Conservation (phyloP, 2,888 invertebrate species). For the Leucophenga maculata region DNA sequence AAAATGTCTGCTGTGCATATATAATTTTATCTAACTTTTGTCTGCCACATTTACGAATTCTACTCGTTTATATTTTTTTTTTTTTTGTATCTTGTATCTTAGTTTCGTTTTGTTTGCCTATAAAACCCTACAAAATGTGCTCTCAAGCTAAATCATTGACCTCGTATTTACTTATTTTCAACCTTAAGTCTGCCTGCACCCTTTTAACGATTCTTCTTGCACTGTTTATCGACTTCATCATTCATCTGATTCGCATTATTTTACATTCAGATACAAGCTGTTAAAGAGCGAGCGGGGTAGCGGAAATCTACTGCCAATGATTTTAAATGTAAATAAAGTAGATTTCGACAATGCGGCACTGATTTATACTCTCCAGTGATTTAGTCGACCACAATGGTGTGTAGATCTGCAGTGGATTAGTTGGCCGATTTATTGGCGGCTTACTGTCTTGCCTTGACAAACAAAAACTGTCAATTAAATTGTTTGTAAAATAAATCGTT, state of each 20-base stretch:
- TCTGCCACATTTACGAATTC: not conserved
- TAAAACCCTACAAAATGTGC: too few species aligned
- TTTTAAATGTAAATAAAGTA: slow-evolving; percentile 9
- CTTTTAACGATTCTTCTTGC: too few species aligned
- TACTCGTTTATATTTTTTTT: not conserved
- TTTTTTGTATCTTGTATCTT: not conserved
- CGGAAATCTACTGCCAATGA: not conserved
- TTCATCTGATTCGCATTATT: not conserved
- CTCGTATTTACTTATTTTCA: not conserved
- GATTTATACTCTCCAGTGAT: slow-evolving; percentile 1
- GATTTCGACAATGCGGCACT: slow-evolving; percentile 3
- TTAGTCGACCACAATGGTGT: not conserved
- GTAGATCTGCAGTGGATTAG: too few species aligned
- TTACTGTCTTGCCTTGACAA: too few species aligned
- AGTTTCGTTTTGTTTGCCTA: not conserved
- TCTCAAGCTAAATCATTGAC: too few species aligned
- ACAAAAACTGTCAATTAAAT: too few species aligned
- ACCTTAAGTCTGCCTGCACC: not conserved
- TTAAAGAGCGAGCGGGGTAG: not conserved
- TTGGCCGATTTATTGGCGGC: too few species aligned
- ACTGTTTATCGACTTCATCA: not conserved
- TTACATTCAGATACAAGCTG: not conserved
- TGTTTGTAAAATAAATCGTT: too few species aligned
- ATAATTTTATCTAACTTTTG: slow-evolving; percentile 7
- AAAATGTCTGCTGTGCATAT: slow-evolving; percentile 14